phyloP scores from a whole-genome alignment of 2,113 vertebrate genomes.

The Steatornis caripensis region DNA sequence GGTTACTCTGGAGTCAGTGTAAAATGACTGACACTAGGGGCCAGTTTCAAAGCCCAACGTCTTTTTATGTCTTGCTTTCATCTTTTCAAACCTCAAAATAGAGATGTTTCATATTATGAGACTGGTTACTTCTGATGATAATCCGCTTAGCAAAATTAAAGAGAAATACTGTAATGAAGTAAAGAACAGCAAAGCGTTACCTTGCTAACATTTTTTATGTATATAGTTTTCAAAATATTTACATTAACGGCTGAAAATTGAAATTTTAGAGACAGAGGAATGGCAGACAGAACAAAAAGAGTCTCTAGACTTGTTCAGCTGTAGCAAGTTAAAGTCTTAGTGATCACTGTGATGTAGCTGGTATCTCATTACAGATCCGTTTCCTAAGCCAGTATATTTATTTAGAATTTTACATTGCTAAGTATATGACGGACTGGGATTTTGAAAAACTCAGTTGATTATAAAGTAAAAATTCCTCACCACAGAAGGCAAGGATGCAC shows the following conservation, averaged over 20 bases:
- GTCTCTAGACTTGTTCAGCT: not conserved
- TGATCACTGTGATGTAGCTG: not conserved
- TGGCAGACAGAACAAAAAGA: not conserved
- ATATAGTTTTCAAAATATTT: not conserved
- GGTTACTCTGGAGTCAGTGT: not conserved
- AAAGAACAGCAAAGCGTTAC: not conserved
- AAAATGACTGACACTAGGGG: not conserved
- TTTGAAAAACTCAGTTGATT: not conserved
- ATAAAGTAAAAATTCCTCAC: not conserved
- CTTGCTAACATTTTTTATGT: not conserved
- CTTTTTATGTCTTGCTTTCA: not conserved
- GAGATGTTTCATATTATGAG: not conserved
- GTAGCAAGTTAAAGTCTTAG: not conserved
- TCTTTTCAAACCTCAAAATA: not conserved
- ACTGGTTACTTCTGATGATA: not conserved
- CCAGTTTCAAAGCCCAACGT: not conserved
- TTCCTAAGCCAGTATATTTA: not conserved
- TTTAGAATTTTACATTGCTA: not conserved
- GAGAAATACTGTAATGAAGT: not conserved
- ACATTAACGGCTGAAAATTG: not conserved
- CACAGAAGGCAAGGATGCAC: not conserved
- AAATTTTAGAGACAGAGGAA: not conserved
- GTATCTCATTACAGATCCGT: not conserved
- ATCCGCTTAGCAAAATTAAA: not conserved
- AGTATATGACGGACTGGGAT: not conserved